These are phyloP conservation scores for Tetramorium simillimum DNA, from an alignment of 1,140 invertebrate species.

Conservation along the genomic window DNA sequence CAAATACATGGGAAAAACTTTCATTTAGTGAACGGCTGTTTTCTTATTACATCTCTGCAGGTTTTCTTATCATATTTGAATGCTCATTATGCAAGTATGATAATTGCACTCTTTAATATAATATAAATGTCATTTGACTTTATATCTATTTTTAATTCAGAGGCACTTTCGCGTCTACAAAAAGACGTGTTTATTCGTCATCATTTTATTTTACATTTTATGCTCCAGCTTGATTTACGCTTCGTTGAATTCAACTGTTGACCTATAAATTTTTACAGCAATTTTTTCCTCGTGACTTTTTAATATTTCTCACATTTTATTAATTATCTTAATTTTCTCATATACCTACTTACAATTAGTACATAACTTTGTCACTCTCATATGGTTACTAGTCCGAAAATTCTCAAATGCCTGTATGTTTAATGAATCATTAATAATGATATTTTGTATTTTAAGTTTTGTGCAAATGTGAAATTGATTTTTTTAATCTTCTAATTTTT, in stretches of 20 bases:
- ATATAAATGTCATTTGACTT: not conserved
- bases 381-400: not conserved
- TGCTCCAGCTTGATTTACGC: conserved; percentile 2
- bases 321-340: not conserved
- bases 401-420: not conserved
- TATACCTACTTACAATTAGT: not conserved
- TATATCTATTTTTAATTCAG: not conserved
- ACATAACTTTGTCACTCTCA: not conserved
- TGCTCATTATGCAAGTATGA: not conserved
- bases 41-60: not conserved
- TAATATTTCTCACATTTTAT: not conserved
- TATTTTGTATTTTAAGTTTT: not conserved
- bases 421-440: too few relatives aligned
- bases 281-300: not conserved
- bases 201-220: conserved; percentile 28
- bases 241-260: conserved; percentile 20
- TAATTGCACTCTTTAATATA: conserved; percentile 14
- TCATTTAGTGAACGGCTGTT: not conserved
- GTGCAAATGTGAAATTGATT: not conserved
- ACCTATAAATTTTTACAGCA: not conserved
- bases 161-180: not conserved
- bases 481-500: not conserved
- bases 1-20: not conserved
- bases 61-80: not conserved
- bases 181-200: not conserved